Conservation (phyloP, 2,113 vertebrate genomes). For the Fulmarus glacialis region DNA sequence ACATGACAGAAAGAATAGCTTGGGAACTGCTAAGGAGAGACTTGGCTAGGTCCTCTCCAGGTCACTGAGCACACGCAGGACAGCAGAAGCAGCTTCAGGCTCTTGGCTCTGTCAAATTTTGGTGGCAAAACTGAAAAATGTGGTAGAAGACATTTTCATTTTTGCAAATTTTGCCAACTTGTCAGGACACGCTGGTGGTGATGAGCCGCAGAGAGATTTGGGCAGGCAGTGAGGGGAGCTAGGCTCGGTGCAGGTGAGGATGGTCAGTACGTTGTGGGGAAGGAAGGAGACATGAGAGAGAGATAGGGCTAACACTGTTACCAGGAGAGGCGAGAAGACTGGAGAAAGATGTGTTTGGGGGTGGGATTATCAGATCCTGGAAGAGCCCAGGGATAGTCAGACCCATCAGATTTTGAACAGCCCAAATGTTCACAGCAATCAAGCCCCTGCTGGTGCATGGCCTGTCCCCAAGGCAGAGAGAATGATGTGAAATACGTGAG, state of each 20-base stretch:
- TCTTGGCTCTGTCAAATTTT: slow-evolving; percentile 31
- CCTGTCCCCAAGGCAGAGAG: neutral
- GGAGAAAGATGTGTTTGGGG: neutral
- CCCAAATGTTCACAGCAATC: neutral
- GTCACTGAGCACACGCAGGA: neutral
- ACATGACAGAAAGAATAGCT: neutral
- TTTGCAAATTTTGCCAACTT: neutral
- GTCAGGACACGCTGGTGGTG: neutral
- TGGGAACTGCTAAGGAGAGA: neutral
- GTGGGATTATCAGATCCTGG: neutral
- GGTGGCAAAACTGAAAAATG: neutral
- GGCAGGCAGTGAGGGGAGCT: neutral
- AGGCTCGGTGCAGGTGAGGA: rapidly evolving
- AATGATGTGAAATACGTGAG: neutral
- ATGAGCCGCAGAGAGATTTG: neutral
- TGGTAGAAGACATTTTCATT: neutral
- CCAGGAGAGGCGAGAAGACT: neutral
- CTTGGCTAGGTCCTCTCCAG: neutral
- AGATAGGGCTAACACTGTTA: neutral
- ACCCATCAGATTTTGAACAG: neutral
- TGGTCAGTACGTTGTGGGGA: neutral
- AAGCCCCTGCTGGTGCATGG: neutral
- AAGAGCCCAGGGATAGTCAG: neutral
- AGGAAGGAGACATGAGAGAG: neutral
- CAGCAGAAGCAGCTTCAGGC: slow-evolving; percentile 10